These are phyloP conservation scores for Syrmaticus mikado DNA, from an alignment of 2,113 vertebrate genomes.

Conservation along the genomic window DNA sequence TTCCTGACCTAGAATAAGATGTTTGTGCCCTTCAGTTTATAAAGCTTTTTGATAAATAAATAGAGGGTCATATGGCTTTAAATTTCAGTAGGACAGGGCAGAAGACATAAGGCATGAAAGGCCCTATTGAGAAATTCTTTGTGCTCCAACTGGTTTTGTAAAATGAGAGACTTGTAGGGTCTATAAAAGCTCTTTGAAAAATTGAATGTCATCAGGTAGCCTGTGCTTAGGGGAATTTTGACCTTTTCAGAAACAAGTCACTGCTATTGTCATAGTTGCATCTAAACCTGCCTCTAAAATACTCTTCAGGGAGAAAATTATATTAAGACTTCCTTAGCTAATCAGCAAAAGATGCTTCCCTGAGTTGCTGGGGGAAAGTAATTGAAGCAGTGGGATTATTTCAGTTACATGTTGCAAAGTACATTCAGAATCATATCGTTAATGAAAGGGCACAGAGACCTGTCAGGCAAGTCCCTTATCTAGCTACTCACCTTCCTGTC, in stretches of 20 bases:
- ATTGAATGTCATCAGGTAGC: constrained; percentile 22
- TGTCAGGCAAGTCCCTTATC: neutral
- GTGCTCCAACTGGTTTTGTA: neutral
- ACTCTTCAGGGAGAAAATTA: constrained; percentile 6
- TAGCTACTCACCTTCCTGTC: neutral
- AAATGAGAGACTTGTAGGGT: neutral
- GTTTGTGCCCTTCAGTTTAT: neutral
- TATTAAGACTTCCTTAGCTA: constrained; percentile 11
- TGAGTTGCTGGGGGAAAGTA: neutral
- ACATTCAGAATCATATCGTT: neutral
- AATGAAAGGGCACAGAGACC: neutral
- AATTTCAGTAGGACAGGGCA: neutral
- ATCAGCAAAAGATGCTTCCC: constrained; percentile 23
- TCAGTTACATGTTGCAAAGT: neutral
- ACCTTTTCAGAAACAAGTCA: constrained; percentile 58
- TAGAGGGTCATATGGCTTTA: neutral
- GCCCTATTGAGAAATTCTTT: neutral
- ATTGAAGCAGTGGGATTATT: constrained; percentile 14
- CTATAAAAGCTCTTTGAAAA: constrained; percentile 40
- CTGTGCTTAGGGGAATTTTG: constrained; percentile 36
- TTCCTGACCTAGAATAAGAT: neutral
- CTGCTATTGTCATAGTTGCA: constrained; percentile 8
- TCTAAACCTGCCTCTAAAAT: constrained; percentile 55
- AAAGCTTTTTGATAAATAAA: neutral
- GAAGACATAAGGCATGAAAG: neutral